Percentiles rank a stretch among this genome's conserved stretches.
These are phyloP conservation scores for Dorcus hopei DNA, from an alignment of 2,888 invertebrate species.

Conservation along the genomic window DNA sequence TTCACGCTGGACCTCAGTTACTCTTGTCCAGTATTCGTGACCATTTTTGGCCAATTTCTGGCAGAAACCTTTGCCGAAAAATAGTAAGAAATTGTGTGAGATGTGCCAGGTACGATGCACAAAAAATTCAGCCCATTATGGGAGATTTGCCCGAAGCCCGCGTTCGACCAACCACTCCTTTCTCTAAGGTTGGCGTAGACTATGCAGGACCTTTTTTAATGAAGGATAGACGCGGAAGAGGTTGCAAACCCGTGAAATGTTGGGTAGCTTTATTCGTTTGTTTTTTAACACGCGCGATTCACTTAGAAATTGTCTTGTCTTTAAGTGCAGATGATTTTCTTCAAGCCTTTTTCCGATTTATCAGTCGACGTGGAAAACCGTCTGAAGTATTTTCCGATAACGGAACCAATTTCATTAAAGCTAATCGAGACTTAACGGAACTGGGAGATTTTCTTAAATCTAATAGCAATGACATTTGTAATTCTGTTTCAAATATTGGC, in stretches of 20 bases:
- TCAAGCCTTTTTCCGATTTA: neutral
- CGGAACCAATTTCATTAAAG: neutral
- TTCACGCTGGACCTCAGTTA: slow-evolving; percentile 22
- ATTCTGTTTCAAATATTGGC: neutral
- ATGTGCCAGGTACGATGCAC: neutral
- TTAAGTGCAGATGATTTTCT: neutral
- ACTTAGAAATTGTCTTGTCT: neutral
- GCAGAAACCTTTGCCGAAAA: neutral
- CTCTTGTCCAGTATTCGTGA: slow-evolving; percentile 9
- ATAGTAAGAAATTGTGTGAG: neutral
- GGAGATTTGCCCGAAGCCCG: neutral
- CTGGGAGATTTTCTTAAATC: neutral
- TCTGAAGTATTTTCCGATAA: neutral
- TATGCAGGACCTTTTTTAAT: neutral
- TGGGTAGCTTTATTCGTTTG: neutral
- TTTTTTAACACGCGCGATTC: neutral
- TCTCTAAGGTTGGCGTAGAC: neutral
- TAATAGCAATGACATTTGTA: neutral
- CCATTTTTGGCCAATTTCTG: slow-evolving; percentile 20
- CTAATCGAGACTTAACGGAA: neutral
- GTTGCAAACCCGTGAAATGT: neutral
- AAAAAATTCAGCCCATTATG: neutral
- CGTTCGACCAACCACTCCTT: neutral
- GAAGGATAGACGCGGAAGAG: neutral
- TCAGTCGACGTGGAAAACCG: neutral